Base-by-base conservation (phyloP, 2,888 invertebrate species). In the Amphiduros pacificus region DNA sequence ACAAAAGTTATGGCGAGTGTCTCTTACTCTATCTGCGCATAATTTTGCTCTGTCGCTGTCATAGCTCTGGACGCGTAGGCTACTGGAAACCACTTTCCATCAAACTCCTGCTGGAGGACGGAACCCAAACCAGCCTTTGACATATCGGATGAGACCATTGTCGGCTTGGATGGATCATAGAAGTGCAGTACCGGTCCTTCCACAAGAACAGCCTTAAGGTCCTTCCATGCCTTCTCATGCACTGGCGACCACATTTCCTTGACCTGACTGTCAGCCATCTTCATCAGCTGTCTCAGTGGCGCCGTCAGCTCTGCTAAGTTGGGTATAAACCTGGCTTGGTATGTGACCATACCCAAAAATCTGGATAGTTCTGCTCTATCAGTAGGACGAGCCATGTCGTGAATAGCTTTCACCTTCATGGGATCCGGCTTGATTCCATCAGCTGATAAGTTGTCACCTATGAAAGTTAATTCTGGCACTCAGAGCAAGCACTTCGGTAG, bases 11-110 rank as follows among this genome's bases (percentile, higher is more conserved):
- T 44, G 26, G 22, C 51, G 4, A 24, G 24, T 26, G 26, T 51
- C 26, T 51, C 51, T 22, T 24, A 17, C 24, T 51, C 51, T 62
- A 44, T 62, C 2, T 4, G 41, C 27, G 50, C 40, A 36, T 64
- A 64, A 24, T 40, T 31, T 27, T 32, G 24, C 27, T 61, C 58
- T 20, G 57, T 48, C 17, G 41, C 53, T 20, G 22, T 55, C 24
- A 64, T 29, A 3, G 60, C 49, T 24, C 68, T 48, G 6, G 61
- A 57, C 1, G 66, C 68, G 62, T 65, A 68, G 2, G 69, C 69
- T 1, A 73, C 31, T 1, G 65, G 65, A n/a, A n/a, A n/a, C n/a
- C n/a, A n/a, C n/a, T n/a, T n/a, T n/a, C n/a, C n/a, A 32, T 60
- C 27, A 14, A 36, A 54, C 17, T 62, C 40, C 22, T 66, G 64